A percentile compares a stretch with the other conserved stretches of the same genome.
phyloP scores from a whole-genome alignment of 1,140 invertebrate genomes.

The Lepidostoma basale region DNA sequence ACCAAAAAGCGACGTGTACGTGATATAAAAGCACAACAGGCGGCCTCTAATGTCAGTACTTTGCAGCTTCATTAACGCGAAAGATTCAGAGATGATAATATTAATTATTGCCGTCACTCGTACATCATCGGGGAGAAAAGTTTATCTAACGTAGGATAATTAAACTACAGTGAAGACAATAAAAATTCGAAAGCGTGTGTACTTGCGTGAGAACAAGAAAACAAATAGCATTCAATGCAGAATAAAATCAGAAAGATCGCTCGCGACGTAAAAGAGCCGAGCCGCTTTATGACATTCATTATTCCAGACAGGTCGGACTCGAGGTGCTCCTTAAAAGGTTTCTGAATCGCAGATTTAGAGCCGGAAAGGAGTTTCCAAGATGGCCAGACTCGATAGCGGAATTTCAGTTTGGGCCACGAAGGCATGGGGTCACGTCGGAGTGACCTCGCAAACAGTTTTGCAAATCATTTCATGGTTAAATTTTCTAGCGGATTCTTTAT shows the following conservation, averaged over 20 bases:
- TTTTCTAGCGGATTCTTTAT: background rate
- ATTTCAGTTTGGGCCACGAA: background rate
- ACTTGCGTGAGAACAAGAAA: constrained; percentile 1
- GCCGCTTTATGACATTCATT: constrained; percentile 1
- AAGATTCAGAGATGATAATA: too few species aligned
- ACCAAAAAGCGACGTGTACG: too few species aligned
- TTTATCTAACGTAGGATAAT: background rate
- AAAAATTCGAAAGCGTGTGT: constrained; percentile 13
- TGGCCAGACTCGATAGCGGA: background rate
- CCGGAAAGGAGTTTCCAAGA: too few species aligned
- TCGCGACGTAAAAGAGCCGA: background rate
- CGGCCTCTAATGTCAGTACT: too few species aligned
- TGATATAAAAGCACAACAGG: too few species aligned
- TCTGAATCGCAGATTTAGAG: too few species aligned
- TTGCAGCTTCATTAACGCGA: too few species aligned
- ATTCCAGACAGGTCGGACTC: background rate
- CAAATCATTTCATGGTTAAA: background rate
- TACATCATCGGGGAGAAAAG: background rate
- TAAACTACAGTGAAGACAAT: background rate
- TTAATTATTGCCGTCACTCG: too few species aligned
- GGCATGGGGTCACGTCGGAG: background rate
- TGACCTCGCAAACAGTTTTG: background rate
- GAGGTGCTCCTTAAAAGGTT: background rate
- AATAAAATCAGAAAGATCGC: background rate
- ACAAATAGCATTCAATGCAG: constrained; percentile 7